Evolutionary conservation across 2,888 invertebrate species (phyloP).

Genomic region (Thecophora atra): DNA sequence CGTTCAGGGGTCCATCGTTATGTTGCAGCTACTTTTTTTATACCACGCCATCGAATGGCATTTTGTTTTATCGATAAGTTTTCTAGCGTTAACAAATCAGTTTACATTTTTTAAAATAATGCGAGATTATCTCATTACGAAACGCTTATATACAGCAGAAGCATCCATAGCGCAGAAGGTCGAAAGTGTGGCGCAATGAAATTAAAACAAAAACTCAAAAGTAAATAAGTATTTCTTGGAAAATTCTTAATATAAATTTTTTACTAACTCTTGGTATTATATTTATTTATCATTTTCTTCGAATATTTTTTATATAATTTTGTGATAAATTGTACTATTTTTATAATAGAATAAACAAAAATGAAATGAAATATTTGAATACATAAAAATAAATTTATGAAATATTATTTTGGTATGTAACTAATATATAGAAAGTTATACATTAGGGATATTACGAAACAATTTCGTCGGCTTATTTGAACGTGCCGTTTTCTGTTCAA

Average conservation of each 20-base stretch:
- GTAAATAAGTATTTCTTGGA: conserved; percentile 4
- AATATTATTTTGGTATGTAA: too few relatives aligned
- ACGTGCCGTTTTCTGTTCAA: conserved; percentile 20
- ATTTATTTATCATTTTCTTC: not conserved
- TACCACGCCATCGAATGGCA: conserved; percentile 90
- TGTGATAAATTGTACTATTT: conserved; percentile 2
- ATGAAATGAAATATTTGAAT: not conserved
- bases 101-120: conserved; percentile 89
- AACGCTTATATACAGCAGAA: conserved; percentile 75
- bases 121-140: conserved; percentile 86
- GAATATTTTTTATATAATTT: not conserved
- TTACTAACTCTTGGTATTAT: conserved; percentile 4
- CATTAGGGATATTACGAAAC: too few relatives aligned
- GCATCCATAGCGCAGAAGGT: conserved; percentile 52
- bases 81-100: conserved; percentile 90
- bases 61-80: conserved; percentile 84
- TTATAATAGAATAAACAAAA: not conserved
- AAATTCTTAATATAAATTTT: not conserved
- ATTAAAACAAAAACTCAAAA: conserved; percentile 37
- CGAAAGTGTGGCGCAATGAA: conserved; percentile 45
- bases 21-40: conserved; percentile 81
- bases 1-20: conserved; percentile 75
- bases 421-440: too few relatives aligned
- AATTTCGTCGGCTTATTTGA: not conserved
- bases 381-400: too few relatives aligned